Evolutionary conservation across 2,888 invertebrate genomes (phyloP), one percentile per base, ranked within the genome.

Genomic region (Morpho achilles): DNA sequence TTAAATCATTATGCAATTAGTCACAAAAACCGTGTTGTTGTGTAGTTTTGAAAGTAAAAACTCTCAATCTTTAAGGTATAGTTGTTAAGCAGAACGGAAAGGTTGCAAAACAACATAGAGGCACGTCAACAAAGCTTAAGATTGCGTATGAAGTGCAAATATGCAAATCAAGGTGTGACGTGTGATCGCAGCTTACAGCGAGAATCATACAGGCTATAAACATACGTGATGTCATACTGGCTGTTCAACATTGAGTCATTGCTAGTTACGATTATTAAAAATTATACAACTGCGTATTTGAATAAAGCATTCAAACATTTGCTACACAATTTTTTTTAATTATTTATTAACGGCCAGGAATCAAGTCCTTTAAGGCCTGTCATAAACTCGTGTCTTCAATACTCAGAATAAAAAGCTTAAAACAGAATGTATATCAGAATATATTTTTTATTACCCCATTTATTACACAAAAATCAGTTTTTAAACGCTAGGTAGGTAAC

Each of bases 211-310:
- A 50, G 48, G 41, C 56, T 62, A 59, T 67, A 60, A 66, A 59
- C 53, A 63, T 61, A 52, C 56, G 68, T 76, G 76, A 76, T 75
- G 72, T 76, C 77, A 77, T 66, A 53, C 65, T 22, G 52, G 48
- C 68, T 66, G 65, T 65, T 64, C 53, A 60, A 61, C 68, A 71
- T 71, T 74, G 71, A 71, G 64, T 71, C 69, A 71, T 61, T 59
- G 61, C 58, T 45, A 48, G 58, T 52, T 46, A 42, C 55, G 49
- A 52, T 39, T 43, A 50, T 59, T 61, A 58, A 61, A 55, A 58
- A 61, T 43, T 47, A 53, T 48, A 58, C 53, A 56, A 56, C 43
- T 58, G 42, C 45, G 49, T 56, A 9, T 46, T 56, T 61, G 56
- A 59, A 53, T 56, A 8, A 43, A 9, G 3, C 43, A n/a, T 43